Conservation (phyloP, 2,113 vertebrate genomes). For the Gavialis gangeticus region DNA sequence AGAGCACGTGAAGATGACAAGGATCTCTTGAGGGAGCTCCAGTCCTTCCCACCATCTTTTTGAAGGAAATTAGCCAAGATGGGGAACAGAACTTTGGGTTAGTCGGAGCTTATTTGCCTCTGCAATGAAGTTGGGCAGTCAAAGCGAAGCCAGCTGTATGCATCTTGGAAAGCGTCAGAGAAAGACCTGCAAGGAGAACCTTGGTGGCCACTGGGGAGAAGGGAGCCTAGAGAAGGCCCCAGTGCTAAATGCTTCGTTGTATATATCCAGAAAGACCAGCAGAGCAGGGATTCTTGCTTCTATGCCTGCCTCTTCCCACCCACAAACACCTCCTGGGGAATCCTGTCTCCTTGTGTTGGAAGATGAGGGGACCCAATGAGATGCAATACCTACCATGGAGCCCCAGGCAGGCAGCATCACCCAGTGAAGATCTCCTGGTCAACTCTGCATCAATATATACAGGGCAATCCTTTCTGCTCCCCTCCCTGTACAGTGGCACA, state of each 20-base stretch:
- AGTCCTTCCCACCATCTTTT: fast-evolving
- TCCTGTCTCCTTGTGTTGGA: neutral
- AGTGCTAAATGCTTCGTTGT: neutral
- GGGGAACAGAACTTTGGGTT: neutral
- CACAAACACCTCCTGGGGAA: neutral
- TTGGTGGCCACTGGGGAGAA: neutral
- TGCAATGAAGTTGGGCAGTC: neutral
- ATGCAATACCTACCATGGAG: neutral
- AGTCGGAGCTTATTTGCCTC: neutral
- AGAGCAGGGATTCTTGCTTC: neutral
- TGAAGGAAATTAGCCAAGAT: neutral
- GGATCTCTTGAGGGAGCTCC: neutral
- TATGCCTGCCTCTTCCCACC: neutral
- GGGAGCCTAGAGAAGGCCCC: fast-evolving
- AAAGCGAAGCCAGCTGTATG: fast-evolving
- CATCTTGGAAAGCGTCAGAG: fast-evolving
- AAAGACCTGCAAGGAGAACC: neutral
- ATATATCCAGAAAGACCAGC: neutral
- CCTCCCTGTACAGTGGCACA: neutral
- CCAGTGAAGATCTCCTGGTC: neutral
- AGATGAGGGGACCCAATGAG: neutral
- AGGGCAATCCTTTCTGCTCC: neutral
- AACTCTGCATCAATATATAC: neutral
- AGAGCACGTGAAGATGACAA: neutral
- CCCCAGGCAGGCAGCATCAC: neutral